A percentile compares a stretch with the other conserved stretches of the same genome.
phyloP scores from a whole-genome alignment of 2,113 vertebrate genomes.

The Brachirus orientalis region DNA sequence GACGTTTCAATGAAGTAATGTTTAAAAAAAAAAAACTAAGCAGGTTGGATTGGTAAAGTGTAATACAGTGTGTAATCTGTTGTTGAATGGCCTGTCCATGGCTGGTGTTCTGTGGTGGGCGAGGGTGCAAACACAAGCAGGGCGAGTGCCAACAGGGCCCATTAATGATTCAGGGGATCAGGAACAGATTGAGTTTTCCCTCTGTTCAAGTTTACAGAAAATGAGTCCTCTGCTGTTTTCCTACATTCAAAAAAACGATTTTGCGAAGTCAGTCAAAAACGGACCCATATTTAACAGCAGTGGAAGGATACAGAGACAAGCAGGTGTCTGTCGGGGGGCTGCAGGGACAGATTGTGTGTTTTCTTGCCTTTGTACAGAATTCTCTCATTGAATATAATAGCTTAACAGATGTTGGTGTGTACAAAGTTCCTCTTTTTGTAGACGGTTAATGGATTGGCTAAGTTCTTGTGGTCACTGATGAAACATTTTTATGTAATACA shows the following conservation, averaged over 20 bases:
- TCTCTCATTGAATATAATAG: constrained; percentile 59
- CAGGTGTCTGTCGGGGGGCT: neutral
- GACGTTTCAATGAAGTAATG: neutral
- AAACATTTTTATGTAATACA: constrained; percentile 54
- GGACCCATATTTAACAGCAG: constrained; percentile 18
- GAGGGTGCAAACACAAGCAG: constrained; percentile 30
- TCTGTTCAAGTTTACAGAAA: constrained; percentile 46
- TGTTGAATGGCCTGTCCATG: constrained; percentile 3
- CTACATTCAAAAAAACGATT: constrained; percentile 17
- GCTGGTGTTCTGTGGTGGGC: constrained; percentile 13
- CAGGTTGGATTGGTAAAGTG: neutral
- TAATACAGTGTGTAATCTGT: neutral
- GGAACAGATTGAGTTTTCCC: neutral
- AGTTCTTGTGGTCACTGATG: constrained; percentile 17
- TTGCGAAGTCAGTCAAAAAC: constrained; percentile 17
- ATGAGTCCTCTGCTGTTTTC: constrained; percentile 26
- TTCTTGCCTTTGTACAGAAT: constrained; percentile 75
- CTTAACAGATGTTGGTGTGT: constrained; percentile 53
- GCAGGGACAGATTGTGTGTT: constrained; percentile 25
- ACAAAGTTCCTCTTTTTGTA: constrained; percentile 46
- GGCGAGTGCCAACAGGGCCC: neutral
- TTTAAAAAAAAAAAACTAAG: constrained; percentile 5
- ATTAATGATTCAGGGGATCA: neutral
- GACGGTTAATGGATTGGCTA: constrained; percentile 36
- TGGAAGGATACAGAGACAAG: neutral